Percentiles rank a stretch among this genome's conserved stretches.
Conservation (phyloP, 2,797 vertebrate species). For the Sebastes taczanowskii region DNA sequence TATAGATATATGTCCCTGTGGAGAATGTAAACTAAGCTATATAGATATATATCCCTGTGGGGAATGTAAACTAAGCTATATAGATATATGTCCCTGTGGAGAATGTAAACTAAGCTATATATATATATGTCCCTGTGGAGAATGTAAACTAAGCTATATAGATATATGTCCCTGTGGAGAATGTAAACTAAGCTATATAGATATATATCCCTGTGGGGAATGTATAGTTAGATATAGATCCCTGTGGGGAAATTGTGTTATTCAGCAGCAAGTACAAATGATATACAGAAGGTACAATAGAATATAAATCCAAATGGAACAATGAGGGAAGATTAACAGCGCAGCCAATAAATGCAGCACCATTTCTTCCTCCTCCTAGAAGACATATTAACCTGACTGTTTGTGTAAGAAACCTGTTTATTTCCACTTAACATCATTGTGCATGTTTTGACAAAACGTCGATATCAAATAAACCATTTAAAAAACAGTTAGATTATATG, state of each 20-base stretch:
- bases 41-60: too few relatives aligned
- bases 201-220: too few relatives aligned
- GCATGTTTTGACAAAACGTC: background rate
- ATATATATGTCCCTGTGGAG: background rate
- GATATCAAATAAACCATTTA: background rate
- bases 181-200: background rate
- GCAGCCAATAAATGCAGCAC: background rate
- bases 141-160: background rate
- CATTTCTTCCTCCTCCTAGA: background rate
- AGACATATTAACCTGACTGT: conserved; percentile 6
- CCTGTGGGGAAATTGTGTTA: background rate
- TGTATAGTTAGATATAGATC: background rate
- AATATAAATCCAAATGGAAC: conserved; percentile 16
- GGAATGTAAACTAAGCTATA: too few relatives aligned
- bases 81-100: too few relatives aligned
- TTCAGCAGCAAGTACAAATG: conserved; percentile 7
- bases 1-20: too few relatives aligned
- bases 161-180: background rate
- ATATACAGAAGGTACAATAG: background rate
- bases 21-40: too few relatives aligned
- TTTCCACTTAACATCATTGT: background rate
- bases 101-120: too few relatives aligned
- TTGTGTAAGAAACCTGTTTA: background rate
- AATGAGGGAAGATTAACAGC: conserved; percentile 23
- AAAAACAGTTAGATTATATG: background rate